Percentiles rank a stretch among this genome's conserved stretches.
Conservation (phyloP, 1,140 invertebrate genomes). For the Gyrodactylus bullatarudis region DNA sequence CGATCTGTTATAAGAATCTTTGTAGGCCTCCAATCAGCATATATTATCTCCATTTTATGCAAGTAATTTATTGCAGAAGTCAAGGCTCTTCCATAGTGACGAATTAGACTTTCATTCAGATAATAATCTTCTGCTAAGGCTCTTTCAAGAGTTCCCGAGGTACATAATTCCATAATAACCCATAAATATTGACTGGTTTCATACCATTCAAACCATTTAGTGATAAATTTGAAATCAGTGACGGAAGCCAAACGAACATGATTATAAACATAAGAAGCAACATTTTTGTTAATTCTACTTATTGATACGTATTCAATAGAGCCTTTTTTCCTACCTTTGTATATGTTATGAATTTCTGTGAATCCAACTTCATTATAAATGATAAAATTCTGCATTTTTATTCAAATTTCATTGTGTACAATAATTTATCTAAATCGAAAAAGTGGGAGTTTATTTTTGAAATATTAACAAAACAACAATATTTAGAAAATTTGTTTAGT, state of each 20-base stretch:
- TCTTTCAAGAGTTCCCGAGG: constrained; percentile 16
- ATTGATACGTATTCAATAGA: constrained; percentile 21
- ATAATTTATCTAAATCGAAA: no score
- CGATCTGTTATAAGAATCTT: background rate
- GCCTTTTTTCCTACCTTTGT: constrained; percentile 20
- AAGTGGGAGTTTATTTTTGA: no score
- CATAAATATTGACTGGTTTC: constrained; percentile 21
- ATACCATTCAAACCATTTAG: constrained; percentile 22
- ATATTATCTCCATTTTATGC: constrained; percentile 10
- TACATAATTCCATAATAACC: constrained; percentile 21
- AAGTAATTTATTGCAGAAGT: constrained; percentile 17
- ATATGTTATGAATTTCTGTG: constrained; percentile 11
- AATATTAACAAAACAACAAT: no score
- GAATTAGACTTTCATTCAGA: constrained; percentile 16
- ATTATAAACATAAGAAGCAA: constrained; percentile 18
- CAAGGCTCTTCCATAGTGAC: constrained; percentile 17
- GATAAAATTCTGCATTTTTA: background rate
- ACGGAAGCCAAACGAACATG: constrained; percentile 20
- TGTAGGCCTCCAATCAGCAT: background rate
- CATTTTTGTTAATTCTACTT: constrained; percentile 19
- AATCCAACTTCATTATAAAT: background rate
- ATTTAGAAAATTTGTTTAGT: no score
- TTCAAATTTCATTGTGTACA: no score
- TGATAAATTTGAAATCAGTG: constrained; percentile 17
- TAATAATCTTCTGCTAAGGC: constrained; percentile 16